phyloP scores from a whole-genome alignment of 2,113 vertebrate genomes.

The Andinoacara biseriatus region DNA sequence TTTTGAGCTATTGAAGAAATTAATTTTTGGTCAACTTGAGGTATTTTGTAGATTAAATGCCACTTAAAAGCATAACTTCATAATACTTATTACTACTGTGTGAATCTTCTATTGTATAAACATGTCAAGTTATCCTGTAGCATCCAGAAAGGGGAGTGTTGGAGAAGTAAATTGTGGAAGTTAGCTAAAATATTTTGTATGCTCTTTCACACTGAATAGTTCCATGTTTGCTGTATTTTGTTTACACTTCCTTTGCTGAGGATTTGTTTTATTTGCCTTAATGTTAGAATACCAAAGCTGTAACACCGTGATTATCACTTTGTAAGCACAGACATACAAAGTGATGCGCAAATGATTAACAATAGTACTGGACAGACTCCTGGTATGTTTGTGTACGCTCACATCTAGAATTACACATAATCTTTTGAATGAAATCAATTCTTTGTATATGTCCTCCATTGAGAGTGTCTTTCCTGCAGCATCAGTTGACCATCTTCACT shows the following conservation, averaged over 20 bases:
- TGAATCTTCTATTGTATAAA: no score
- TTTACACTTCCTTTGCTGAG: background rate
- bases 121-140: no score
- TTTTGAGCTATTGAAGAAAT: no score
- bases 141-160: no score
- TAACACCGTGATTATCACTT: background rate
- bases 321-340: background rate
- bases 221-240: background rate
- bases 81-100: no score
- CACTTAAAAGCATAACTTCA: no score
- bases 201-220: no score
- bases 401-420: background rate
- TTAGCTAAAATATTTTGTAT: no score
- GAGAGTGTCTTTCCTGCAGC: background rate
- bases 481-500: slow-evolving; percentile 13
- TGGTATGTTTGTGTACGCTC: background rate
- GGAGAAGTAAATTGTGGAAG: no score
- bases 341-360: no score
- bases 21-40: no score
- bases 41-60: no score
- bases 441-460: background rate
- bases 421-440: background rate
- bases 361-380: background rate
- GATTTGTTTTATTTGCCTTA: background rate
- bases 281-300: background rate